Evolutionary conservation across 2,113 vertebrate genomes (phyloP).

Genomic region (Irena cyanogastra): DNA sequence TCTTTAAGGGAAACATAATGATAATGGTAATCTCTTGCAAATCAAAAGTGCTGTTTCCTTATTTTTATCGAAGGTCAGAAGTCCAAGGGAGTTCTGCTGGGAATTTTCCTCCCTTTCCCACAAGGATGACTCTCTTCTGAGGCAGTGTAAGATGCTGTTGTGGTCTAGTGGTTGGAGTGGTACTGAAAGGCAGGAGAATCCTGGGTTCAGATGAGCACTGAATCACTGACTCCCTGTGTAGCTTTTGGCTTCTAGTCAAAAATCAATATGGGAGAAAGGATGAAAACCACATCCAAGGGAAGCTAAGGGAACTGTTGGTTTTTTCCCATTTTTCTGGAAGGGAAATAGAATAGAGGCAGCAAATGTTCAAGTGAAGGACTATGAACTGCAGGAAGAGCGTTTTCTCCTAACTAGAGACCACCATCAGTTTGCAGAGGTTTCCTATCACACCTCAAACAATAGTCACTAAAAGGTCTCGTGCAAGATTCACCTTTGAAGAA

Average conservation of each 20-base stretch:
- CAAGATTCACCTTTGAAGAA: not conserved
- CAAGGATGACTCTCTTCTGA: not conserved
- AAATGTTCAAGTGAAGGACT: not conserved
- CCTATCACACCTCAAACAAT: not conserved
- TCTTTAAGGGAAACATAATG: constrained; percentile 25
- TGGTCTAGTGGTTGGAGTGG: not conserved
- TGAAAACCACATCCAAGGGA: not conserved
- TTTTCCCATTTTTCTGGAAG: not conserved
- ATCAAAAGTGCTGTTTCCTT: constrained; percentile 39
- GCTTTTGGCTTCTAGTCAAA: constrained; percentile 35
- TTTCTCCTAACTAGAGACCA: not conserved
- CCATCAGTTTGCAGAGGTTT: not conserved
- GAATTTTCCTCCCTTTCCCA: constrained; percentile 63
- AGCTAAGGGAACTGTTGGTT: not conserved
- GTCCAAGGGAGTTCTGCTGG: constrained; percentile 58
- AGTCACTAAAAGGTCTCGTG: not conserved
- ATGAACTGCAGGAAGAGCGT: not conserved
- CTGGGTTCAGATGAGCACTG: constrained; percentile 17
- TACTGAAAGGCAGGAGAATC: not conserved
- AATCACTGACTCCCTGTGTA: not conserved
- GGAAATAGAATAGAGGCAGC: not conserved
- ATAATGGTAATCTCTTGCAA: constrained; percentile 33
- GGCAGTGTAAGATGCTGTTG: not conserved
- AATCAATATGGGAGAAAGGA: constrained; percentile 26
- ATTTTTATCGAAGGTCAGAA: constrained; percentile 48